Evolutionary conservation across 2,113 vertebrate species (phyloP), one percentile per base, ranked within the genome.

Genomic region (Scophthalmus maximus): DNA sequence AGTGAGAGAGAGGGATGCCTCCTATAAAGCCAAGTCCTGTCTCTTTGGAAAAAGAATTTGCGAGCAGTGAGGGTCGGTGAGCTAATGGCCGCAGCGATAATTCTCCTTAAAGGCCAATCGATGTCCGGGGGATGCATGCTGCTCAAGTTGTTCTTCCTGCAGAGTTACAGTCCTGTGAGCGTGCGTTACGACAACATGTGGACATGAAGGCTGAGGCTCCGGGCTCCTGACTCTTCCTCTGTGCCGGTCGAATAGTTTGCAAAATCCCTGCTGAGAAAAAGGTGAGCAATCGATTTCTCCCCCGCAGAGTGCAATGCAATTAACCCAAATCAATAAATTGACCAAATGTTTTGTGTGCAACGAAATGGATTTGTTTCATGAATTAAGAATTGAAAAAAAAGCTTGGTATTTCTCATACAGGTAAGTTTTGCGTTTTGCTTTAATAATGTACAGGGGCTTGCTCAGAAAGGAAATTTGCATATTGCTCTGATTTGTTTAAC

Each of bases 11-110:
- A 65, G 78, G 49, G 86, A 60, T 73, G 52, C 79, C 83, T 71
- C 51, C 83, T 91, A 90, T 89, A 91, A 83, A 88, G 81, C 81
- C 83, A 80, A 79, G 81, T 84, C 74, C 62, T 63, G 79, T 84
- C 85, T 68, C 71, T 69, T 66, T 74, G 61, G 73, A 62, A 30
- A 62, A 30, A 80, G 83, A 86, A 76, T 74, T 74, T 85, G 79
- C 11, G 29, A 65, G 78, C 78, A 34, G 53, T n/a, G 78, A 50
- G 55, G 55, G 9, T 3, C 8, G 51, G 34, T 34, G 60, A 87
- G 60, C 44, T 61, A 73, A 38, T 87, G 66, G 73, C 50, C 23
- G 63, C 69, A 55, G 46, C 40, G 61, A 72, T 78, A 68, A 76
- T 26, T 83, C 72, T 68, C 30, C 72, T 71, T 34, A 52, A 57